These are phyloP conservation scores for Platorchestia sp. DNA, from an alignment of 1,140 invertebrate species.

Conservation along the genomic window DNA sequence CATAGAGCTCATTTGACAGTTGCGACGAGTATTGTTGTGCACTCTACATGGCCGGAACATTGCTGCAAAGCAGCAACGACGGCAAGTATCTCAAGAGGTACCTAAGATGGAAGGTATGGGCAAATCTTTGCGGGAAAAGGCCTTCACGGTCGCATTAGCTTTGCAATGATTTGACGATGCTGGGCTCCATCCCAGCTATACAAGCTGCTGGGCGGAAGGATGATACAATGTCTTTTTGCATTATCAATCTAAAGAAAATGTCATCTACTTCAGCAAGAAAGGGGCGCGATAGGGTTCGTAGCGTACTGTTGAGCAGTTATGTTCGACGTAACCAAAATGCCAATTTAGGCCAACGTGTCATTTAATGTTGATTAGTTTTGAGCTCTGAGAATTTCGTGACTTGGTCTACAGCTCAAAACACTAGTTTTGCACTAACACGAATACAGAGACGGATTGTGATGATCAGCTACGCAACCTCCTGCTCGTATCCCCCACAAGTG, in stretches of 20 bases:
- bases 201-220: neutral
- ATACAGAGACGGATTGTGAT: neutral
- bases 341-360: neutral
- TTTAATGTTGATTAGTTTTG: neutral
- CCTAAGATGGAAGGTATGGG: neutral
- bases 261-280: neutral
- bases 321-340: neutral
- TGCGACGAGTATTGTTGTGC: neutral
- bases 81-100: neutral
- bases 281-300: too few species aligned
- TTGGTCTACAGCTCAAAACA: neutral
- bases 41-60: neutral
- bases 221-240: neutral
- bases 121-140: neutral
- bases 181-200: neutral
- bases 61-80: neutral
- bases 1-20: neutral
- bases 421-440: neutral
- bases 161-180: neutral
- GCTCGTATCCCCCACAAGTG: neutral
- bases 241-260: neutral
- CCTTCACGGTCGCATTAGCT: neutral
- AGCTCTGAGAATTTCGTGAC: neutral
- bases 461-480: neutral
- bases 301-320: neutral